Evolutionary conservation across 2,113 vertebrate species (phyloP), one percentile per base, ranked within the genome.

Genomic region (Etheostoma spectabile): DNA sequence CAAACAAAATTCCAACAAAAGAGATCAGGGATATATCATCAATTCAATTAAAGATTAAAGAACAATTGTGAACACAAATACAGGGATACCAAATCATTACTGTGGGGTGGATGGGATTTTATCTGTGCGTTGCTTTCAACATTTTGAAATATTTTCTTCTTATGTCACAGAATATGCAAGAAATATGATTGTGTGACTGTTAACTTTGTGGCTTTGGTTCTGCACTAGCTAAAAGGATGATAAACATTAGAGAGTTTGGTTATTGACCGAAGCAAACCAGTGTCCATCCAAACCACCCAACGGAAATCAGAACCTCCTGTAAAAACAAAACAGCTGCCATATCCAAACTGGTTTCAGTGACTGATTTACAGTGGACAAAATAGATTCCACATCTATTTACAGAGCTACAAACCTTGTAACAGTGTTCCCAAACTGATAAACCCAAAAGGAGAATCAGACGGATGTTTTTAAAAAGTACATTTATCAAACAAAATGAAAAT

Each of bases 1-100:
- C 95, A 86, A 96, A 97, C 95, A 95, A 97, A 89, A 95, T 95
- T 96, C 95, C 93, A 95, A 97, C 96, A 95, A 96, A 96, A 96
- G 95, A 96, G 95, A 95, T 91, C 76, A 88, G 83, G 90, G 73
- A 90, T 84, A 90, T 86, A 84, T 83, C 76, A 92, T 85, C 77
- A 87, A 79, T 88, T 91, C 80, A 80, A 77, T 86, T 68, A 77
- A 84, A 88, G 82, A 86, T 84, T 85, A 87, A 91, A 93, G 86
- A 91, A 89, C 80, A 84, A 84, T 79, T 55, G 86, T 82, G 81
- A 89, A 88, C 90, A 91, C 90, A 91, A 91, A 87, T 74, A 83
- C 86, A 82, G 78, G 87, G 77, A 87, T 82, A 46, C 66, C 57
- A 59, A 78, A 80, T 6, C 13, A 46, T 90, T 94, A 92, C 92